Evolutionary conservation across 2,888 invertebrate species (phyloP).

Genomic region (Scaptomyza parva): DNA sequence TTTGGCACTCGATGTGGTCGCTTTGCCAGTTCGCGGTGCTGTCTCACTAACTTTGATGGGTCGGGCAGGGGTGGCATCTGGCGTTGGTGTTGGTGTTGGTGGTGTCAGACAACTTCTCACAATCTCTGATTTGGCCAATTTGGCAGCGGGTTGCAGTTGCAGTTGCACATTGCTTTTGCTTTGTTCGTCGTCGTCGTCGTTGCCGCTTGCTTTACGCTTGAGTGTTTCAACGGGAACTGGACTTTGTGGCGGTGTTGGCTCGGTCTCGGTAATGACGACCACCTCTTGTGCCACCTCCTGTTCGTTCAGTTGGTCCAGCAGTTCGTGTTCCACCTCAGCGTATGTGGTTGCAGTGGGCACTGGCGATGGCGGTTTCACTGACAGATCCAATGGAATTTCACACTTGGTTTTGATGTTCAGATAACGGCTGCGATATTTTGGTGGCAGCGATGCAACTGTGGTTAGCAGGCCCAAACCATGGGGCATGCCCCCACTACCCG

Average conservation of each 20-base stretch:
- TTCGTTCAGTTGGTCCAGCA: too few relatives aligned
- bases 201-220: conserved; percentile 58
- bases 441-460: conserved; percentile 84
- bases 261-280: conserved; percentile 57
- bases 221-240: conserved; percentile 83
- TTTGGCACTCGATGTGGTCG: conserved; percentile 60
- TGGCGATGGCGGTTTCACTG: conserved; percentile 86
- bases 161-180: too few relatives aligned
- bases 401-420: conserved; percentile 82
- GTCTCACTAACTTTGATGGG: conserved; percentile 75
- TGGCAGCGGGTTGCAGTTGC: conserved; percentile 72
- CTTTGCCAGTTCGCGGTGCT: conserved; percentile 81
- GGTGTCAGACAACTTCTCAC: conserved; percentile 44
- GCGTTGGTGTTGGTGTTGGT: neutral
- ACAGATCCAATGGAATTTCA: conserved; percentile 89
- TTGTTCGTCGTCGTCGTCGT: too few relatives aligned
- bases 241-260: conserved; percentile 71
- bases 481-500: conserved; percentile 71
- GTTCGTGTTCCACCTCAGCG: conserved; percentile 57
- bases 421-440: conserved; percentile 85
- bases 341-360: conserved; percentile 74
- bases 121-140: conserved; percentile 68
- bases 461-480: conserved; percentile 84
- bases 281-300: conserved; percentile 55
- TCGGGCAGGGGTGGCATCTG: conserved; percentile 77